Evolutionary conservation across 2,888 invertebrate genomes (phyloP).

Genomic region (Kryphioiulus occultus): DNA sequence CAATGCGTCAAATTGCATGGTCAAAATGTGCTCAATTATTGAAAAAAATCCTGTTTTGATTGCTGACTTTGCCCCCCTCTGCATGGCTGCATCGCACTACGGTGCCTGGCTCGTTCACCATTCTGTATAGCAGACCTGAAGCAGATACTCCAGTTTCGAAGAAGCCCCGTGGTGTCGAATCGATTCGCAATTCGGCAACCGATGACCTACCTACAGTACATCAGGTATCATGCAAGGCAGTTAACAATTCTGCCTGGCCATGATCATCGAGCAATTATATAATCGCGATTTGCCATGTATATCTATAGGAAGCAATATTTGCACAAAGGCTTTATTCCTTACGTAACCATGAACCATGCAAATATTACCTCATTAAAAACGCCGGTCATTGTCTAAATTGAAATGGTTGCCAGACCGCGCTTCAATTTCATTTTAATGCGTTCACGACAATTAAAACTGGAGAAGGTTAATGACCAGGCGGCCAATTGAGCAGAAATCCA

Average conservation of each 20-base stretch:
- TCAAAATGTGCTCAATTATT: too few species aligned
- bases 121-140: background rate
- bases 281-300: constrained; percentile 7
- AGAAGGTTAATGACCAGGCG: background rate
- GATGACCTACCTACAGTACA: background rate
- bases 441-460: constrained; percentile 16
- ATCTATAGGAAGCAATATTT: background rate
- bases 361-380: constrained; percentile 23
- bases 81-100: background rate
- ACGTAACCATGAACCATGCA: background rate
- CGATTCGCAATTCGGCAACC: background rate
- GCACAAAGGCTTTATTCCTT: constrained; percentile 13
- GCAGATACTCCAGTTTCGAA: background rate
- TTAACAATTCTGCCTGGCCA: background rate
- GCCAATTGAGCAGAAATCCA: background rate
- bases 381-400: constrained; percentile 23
- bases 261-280: background rate
- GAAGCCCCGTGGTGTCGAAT: constrained; percentile 23
- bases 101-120: background rate
- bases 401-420: background rate
- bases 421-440: constrained; percentile 15
- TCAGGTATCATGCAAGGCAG: background rate
- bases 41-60: too few species aligned
- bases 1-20: too few species aligned
- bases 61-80: too few species aligned